Evolutionary conservation across 2,797 vertebrate genomes (phyloP), one percentile per base, ranked within the genome.

Genomic region (Peromyscus aztecus): DNA sequence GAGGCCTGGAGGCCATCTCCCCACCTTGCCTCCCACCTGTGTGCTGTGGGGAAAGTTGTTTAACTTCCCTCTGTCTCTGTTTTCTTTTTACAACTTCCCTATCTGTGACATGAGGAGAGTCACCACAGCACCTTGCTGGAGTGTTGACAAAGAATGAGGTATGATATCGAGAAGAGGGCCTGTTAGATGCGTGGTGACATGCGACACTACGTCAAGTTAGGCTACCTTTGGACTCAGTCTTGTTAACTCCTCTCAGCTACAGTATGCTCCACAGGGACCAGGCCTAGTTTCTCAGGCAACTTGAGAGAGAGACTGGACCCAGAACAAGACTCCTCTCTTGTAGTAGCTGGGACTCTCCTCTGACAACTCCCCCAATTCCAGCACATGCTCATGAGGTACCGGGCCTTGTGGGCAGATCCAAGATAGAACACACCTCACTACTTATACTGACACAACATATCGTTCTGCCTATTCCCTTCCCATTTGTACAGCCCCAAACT

Each of bases 401-500:
- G 29, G 97, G 96, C 89, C 87, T 89, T 90, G 84, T 96, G 84
- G 94, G 94, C 95, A 97, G 24, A 96, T 97, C 94, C 97, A 96
- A 98, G 97, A 97, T 94, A 97, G 96, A 96, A 89, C 37, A 94
- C 77, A 84, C 97, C 61, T 97, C 7, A 0, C 97, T 96, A 96
- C 96, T 97, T 96, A 93, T 97, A 97, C 43, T 78, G 96, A 93
- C 97, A 96, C 97, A 97, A 92, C 97, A 97, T 97, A 96, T 95
- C 94, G 89, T 98, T 98, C 94, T 96, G 95, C 97, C 97, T 89
- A 97, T 86, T 78, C 85, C 59, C 57, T 92, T 96, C 96, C 88
- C 83, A 95, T 93, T 94, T 97, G 55, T 81, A 83, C 91, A 75
- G 67, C 96, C 92, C 95, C 61, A 96, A 92, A 96, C 94, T 97